phyloP scores from a whole-genome alignment of 2,113 vertebrate genomes.

The Poeciliopsis prolifica region DNA sequence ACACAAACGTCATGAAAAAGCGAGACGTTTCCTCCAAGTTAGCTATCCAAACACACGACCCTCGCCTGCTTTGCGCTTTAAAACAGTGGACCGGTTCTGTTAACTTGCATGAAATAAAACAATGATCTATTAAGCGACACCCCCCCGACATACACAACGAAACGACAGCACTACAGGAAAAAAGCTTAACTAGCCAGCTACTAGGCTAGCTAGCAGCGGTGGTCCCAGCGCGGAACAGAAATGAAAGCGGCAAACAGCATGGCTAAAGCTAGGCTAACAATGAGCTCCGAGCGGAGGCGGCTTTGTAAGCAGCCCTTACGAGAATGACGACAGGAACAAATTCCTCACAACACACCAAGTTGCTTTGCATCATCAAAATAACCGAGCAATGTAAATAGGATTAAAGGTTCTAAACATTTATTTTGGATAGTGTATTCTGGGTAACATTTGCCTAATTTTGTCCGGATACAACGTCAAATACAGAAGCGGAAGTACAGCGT shows the following conservation, averaged over 20 bases:
- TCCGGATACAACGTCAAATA: conserved; percentile 63
- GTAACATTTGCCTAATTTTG: conserved; percentile 40
- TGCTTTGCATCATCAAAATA: not conserved
- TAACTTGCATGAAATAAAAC: not conserved
- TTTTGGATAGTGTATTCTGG: conserved; percentile 32
- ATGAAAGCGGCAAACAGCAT: conserved; percentile 59
- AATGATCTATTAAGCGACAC: not conserved
- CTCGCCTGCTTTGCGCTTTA: not conserved
- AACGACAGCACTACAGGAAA: not conserved
- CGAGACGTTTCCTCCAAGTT: conserved; percentile 22
- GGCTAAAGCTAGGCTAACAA: conserved; percentile 69
- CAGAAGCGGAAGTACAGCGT: conserved; percentile 20
- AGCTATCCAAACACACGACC: conserved; percentile 3
- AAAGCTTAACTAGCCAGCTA: conserved; percentile 25
- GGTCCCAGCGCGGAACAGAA: conserved; percentile 49
- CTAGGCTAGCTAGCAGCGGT: conserved; percentile 47
- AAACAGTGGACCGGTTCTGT: not conserved
- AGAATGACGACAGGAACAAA: not conserved
- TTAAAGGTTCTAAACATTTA: conserved; percentile 1
- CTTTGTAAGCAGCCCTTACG: not conserved
- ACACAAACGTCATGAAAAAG: not conserved
- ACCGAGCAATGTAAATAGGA: not conserved
- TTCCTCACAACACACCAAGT: not conserved
- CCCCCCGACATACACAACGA: not conserved
- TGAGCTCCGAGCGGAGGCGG: conserved; percentile 1